Base-by-base conservation (phyloP, 2,113 vertebrate species). In the Triplophysa siluroides region DNA sequence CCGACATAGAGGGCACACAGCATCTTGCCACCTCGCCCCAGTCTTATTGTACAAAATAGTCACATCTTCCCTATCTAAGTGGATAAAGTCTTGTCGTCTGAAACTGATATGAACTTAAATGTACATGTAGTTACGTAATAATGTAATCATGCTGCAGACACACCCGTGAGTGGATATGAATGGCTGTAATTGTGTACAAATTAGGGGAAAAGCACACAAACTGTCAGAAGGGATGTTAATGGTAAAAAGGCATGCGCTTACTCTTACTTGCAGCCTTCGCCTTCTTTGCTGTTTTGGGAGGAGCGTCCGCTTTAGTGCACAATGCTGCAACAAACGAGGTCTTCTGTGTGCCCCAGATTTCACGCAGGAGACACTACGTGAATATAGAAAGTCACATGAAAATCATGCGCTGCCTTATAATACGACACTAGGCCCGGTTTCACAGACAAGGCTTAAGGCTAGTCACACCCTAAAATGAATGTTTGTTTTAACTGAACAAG, bases 221-320 rank as follows among this genome's bases (percentile, higher is more conserved):
- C 5, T 26, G 13, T 33, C 2, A 54, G 50, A 72, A 14, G 26
- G 14, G 62, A 7, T 5, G 43, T 65, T 1, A 11, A 21, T 75
- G 71, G 18, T 21, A 75, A 13, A 24, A 66, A 82, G 5, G 10
- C 29, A 80, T 24, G 24, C 58, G 9, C 90, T 90, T 89, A 91
- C 91, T 82, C 86, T 87, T 87, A 86, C 81, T 83, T 19, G 86
- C 21, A 66, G 82, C 74, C 88, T 93, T 91, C 47, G 87, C 80
- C 84, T 92, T 91, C 33, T 88, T 86, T 10, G 77, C 3, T 14
- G 88, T 74, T 80, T 89, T 92, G 18, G 80, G 81, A 0, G 86
- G 88, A 56, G 87, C 89, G 29, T 84, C 87, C 10, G 87, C 79
- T 78, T 90, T 86, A 29, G 90, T 90, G 82, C 91, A 92, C 63